Base-by-base conservation (phyloP, 2,888 invertebrate species). In the Empis livida region DNA sequence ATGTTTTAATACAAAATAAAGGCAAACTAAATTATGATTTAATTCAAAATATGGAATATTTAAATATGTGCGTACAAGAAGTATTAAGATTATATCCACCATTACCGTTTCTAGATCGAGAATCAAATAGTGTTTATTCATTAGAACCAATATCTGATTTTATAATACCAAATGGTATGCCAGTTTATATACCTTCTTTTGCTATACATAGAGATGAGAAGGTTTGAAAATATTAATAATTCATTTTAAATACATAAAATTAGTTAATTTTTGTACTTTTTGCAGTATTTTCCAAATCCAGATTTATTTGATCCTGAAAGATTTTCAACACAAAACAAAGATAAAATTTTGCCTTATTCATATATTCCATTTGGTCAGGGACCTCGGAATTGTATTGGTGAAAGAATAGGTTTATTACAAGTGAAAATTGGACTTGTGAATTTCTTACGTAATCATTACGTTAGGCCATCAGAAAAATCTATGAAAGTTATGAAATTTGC, bases 21-120 rank as follows among this genome's bases (percentile, higher is more conserved):
- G 71, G 71, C 0, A 57, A 58, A 32, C 23, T 73, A 10, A 62
- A 63, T 1, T 72, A 72, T 50, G 71, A 73, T 16, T 59, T 59
- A 14, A 56, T 74, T 10, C 56, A 59, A 14, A 59, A 68, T 10
- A 58, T 74, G 64, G 57, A 61, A 43, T 73, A 73, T 54, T 56
- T 74, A 23, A 59, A 64, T 49, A 70, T 67, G 68, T 72, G 72
- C 3, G 50, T 65, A 2, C 61, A 64, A 44, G 70, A 70, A 51
- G 59, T 59, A 2, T 46, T 70, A 20, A 61, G 70, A 5, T 42
- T 68, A 45, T 70, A 68, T 55, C 68, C 70, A 4, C 59, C 64
- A 2, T 39, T 70, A 8, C 67, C 70, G 1, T 63, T 67, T 43
- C 51, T 70, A 17, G 69, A 67, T 52, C 64, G 70, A 5, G 53